Evolutionary conservation across 2,797 vertebrate species (phyloP).

Genomic region (Alfaro cultratus): DNA sequence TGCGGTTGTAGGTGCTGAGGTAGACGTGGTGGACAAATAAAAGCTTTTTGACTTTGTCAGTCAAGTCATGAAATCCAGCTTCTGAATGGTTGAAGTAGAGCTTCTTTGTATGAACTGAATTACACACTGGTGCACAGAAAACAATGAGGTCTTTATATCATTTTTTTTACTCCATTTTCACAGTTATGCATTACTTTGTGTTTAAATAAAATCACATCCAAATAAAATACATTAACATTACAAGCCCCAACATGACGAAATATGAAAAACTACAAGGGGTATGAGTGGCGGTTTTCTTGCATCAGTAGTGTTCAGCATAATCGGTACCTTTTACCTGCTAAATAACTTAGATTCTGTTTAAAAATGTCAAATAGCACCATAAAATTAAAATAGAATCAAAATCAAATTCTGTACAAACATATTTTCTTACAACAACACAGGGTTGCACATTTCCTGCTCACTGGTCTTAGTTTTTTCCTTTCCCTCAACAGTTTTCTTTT

Average conservation of each 20-base stretch:
- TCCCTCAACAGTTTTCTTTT: not conserved
- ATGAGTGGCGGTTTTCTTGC: not conserved
- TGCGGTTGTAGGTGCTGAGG: no score
- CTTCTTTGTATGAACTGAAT: not conserved
- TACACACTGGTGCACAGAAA: not conserved
- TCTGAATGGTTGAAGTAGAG: not conserved
- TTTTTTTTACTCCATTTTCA: not conserved
- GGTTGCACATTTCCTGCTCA: not conserved
- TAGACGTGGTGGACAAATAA: not conserved
- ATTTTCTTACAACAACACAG: not conserved
- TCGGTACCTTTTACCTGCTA: not conserved
- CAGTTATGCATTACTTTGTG: not conserved
- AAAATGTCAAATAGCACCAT: not conserved
- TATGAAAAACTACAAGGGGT: not conserved
- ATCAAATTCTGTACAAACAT: not conserved
- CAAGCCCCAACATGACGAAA: not conserved
- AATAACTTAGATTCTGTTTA: not conserved
- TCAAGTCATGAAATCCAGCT: not conserved
- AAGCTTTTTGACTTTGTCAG: not conserved
- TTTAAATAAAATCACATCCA: not conserved
- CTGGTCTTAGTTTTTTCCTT: not conserved
- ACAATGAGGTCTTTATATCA: not conserved
- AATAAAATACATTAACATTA: not conserved
- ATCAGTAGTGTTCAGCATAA: not conserved
- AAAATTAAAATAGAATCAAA: not conserved